Evolutionary conservation across 30 jellyfish, hydroid and myxozoan genomes (phyloP).

Genomic region (Mastigias papua): DNA sequence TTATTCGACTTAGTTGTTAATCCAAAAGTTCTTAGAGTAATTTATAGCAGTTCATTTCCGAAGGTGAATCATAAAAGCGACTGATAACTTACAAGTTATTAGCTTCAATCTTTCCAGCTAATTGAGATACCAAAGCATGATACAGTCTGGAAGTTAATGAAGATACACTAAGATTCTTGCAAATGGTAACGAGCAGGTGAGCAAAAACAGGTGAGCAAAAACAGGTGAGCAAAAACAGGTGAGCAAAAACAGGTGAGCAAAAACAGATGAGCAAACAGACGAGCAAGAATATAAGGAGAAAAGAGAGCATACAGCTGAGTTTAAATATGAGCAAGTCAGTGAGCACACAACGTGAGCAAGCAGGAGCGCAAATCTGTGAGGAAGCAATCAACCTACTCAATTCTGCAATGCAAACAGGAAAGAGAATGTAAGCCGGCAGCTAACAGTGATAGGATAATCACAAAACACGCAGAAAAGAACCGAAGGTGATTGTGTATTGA

Average conservation of each 20-base stretch:
- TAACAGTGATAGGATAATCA: too few species aligned
- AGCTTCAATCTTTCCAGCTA: constrained; percentile 68
- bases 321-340: neutral
- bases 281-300: neutral
- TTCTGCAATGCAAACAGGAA: too few species aligned
- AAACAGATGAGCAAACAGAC: neutral
- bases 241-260: constrained; percentile 1
- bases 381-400: too few species aligned
- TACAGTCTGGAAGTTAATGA: constrained; percentile 45
- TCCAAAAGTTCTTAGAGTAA: too few species aligned
- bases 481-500: too few species aligned
- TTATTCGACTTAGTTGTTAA: too few species aligned
- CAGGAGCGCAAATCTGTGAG: too few species aligned
- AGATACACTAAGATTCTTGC: neutral
- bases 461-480: too few species aligned
- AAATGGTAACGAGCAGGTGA: neutral
- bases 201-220: neutral
- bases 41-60: neutral
- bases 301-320: neutral
- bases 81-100: constrained; percentile 73
- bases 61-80: neutral
- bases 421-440: too few species aligned
- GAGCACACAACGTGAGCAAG: neutral
- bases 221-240: neutral
- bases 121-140: constrained; percentile 62